Conservation (phyloP, 2,797 vertebrate species). For the Acrossocheilus wenchowensis region DNA sequence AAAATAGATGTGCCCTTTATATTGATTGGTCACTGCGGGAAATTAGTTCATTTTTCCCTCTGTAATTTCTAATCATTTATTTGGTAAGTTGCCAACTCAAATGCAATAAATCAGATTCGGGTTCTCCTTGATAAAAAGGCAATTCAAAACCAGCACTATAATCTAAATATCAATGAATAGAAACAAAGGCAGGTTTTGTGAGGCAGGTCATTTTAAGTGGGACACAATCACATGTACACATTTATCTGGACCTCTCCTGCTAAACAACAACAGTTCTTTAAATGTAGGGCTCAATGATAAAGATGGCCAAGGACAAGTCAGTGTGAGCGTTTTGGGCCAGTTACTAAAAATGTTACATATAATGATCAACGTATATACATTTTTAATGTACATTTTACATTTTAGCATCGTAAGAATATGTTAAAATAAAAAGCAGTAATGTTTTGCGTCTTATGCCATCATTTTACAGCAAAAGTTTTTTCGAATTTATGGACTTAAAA, state of each 20-base stretch:
- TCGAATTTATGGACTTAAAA: not conserved
- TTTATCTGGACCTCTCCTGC: not conserved
- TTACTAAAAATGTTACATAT: not conserved
- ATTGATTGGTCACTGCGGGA: slow-evolving; percentile 30
- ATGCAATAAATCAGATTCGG: slow-evolving; percentile 22
- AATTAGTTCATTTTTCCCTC: slow-evolving; percentile 23
- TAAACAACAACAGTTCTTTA: not conserved
- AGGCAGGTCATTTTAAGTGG: not conserved
- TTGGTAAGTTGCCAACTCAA: slow-evolving; percentile 5
- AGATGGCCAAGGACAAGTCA: not conserved
- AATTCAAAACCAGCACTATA: not conserved
- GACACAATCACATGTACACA: not conserved
- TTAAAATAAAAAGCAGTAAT: not conserved
- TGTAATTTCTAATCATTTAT: slow-evolving; percentile 34
- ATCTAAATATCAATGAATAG: not conserved
- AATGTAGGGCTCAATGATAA: not conserved
- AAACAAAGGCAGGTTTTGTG: not conserved
- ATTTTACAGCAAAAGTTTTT: not conserved
- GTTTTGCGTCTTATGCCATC: not conserved
- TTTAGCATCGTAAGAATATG: not conserved
- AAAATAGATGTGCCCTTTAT: slow-evolving; percentile 26
- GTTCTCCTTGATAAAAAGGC: slow-evolving; percentile 11
- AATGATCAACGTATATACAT: not conserved
- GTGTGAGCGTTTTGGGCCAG: not conserved
- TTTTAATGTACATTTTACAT: not conserved